Conservation (phyloP, 2,113 vertebrate genomes). For the Etia nguti region DNA sequence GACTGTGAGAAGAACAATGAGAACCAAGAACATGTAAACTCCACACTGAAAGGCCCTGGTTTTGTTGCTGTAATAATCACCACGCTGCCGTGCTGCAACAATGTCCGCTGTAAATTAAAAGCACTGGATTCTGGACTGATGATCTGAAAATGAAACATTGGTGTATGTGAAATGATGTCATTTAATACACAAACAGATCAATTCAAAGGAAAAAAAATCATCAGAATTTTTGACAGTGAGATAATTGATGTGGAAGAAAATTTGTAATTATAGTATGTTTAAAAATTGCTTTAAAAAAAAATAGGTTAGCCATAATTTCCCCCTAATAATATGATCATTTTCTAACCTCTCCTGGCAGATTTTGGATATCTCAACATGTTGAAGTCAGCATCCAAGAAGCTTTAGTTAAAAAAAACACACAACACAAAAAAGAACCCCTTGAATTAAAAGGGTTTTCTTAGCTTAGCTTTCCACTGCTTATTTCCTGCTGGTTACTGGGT, state of each 20-base stretch:
- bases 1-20: neutral
- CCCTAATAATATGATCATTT: neutral
- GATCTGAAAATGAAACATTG: neutral
- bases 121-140: neutral
- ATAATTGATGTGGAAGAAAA: neutral
- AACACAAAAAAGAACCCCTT: neutral
- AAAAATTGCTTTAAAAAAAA: neutral
- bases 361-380: neutral
- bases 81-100: no score
- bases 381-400: neutral
- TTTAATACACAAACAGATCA: neutral
- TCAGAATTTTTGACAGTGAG: neutral
- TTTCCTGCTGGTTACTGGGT: neutral
- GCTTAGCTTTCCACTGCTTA: neutral
- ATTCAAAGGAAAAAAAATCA: neutral
- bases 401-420: fast-evolving
- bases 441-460: neutral
- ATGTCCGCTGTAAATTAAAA: neutral
- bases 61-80: no score
- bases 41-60: no score
- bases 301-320: neutral
- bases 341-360: neutral
- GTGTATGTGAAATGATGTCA: neutral
- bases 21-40: no score
- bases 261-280: neutral